These are phyloP conservation scores for Pandemis corylana DNA, from an alignment of 2,888 invertebrate species.

Conservation along the genomic window DNA sequence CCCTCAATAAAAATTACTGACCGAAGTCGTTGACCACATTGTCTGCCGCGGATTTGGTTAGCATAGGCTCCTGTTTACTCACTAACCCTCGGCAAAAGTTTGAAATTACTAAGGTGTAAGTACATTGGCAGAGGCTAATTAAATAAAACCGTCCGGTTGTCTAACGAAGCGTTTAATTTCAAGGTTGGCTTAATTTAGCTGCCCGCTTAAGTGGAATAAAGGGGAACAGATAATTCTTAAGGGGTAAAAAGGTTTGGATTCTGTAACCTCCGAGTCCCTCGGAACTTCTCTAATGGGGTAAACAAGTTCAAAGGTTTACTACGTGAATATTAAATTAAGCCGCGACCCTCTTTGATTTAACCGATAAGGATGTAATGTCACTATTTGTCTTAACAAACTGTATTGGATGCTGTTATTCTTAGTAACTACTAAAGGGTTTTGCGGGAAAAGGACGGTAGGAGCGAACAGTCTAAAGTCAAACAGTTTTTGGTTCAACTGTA, in stretches of 20 bases:
- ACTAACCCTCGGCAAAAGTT: background rate
- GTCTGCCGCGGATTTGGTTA: background rate
- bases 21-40: background rate
- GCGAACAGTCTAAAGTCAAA: too few species aligned
- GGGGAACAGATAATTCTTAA: slow-evolving; percentile 35
- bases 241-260: slow-evolving; percentile 23
- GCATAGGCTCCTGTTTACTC: background rate
- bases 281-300: slow-evolving; percentile 29
- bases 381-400: slow-evolving; percentile 18
- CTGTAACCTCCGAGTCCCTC: slow-evolving; percentile 12
- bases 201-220: slow-evolving; percentile 34
- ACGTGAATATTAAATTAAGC: slow-evolving; percentile 34
- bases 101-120: background rate
- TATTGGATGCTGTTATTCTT: background rate
- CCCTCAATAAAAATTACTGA: background rate
- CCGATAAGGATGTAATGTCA: slow-evolving; percentile 18
- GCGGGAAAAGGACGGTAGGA: too few species aligned
- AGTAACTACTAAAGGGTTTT: background rate
- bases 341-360: slow-evolving; percentile 20
- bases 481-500: too few species aligned
- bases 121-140: slow-evolving; percentile 32
- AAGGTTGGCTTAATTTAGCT: slow-evolving; percentile 36
- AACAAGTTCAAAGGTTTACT: slow-evolving; percentile 29
- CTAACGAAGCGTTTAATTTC: slow-evolving; percentile 37
- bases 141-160: slow-evolving; percentile 27